Percentiles rank a stretch among this genome's conserved stretches.
These are phyloP conservation scores for Plusia festucae DNA, from an alignment of 2,888 invertebrate species.

Conservation along the genomic window DNA sequence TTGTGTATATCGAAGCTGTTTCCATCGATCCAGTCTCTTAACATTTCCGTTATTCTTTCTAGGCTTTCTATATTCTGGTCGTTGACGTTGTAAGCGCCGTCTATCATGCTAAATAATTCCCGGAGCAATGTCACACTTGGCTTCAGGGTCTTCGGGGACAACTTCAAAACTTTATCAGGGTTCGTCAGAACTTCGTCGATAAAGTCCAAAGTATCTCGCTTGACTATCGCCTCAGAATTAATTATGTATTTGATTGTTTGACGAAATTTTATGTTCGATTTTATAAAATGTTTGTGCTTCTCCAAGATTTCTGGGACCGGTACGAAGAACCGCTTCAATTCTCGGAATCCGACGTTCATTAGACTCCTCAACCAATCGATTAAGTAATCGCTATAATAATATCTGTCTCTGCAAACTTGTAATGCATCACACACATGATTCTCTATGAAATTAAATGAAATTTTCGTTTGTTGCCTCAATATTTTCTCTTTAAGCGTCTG, in stretches of 20 bases:
- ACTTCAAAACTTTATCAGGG: conserved; percentile 53
- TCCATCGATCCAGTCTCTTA: conserved; percentile 52
- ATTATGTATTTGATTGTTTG: conserved; percentile 61
- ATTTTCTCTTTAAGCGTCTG: conserved; percentile 67
- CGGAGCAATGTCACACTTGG: conserved; percentile 56
- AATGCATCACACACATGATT: conserved; percentile 64
- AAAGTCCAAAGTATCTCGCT: conserved; percentile 70
- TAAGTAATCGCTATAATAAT: conserved; percentile 66
- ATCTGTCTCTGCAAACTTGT: conserved; percentile 65
- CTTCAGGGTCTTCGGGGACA: conserved; percentile 57
- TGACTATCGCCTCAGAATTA: conserved; percentile 51
- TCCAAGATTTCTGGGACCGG: conserved; percentile 59
- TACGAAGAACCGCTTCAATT: conserved; percentile 60
- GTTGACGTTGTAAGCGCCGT: conserved; percentile 65
- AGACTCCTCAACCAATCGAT: conserved; percentile 67
- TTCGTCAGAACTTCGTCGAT: conserved; percentile 70
- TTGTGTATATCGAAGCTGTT: conserved; percentile 49
- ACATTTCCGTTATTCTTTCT: conserved; percentile 58
- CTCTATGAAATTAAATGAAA: conserved; percentile 62
- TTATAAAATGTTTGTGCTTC: conserved; percentile 58
- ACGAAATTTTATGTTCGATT: conserved; percentile 62
- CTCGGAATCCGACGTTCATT: conserved; percentile 48
- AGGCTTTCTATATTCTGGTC: conserved; percentile 60
- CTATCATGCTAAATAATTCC: conserved; percentile 62
- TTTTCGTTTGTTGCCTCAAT: conserved; percentile 68